Percentiles rank a stretch among this genome's conserved stretches.
Conservation (phyloP, 2,113 vertebrate species). For the Cyprinus carpio region DNA sequence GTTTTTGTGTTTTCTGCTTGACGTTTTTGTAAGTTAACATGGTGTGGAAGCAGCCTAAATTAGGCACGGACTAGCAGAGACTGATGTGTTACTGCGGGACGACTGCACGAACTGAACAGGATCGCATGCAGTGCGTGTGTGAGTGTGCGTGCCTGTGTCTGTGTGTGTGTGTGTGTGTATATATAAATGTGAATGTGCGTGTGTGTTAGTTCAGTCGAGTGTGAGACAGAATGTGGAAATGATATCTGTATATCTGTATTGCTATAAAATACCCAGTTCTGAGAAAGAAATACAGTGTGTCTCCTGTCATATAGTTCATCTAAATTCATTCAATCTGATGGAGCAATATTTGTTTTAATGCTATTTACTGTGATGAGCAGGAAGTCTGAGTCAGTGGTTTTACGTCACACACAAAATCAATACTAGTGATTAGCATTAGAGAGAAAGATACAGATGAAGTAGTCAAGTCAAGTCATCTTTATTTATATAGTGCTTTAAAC, state of each 20-base stretch:
- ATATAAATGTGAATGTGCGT: constrained; percentile 5
- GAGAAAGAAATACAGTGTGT: constrained; percentile 56
- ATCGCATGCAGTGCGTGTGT: constrained; percentile 49
- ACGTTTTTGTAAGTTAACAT: constrained; percentile 75
- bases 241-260: constrained; percentile 75
- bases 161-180: constrained; percentile 33
- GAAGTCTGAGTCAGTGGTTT: constrained; percentile 20
- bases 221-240: constrained; percentile 63
- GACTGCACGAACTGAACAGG: constrained; percentile 58
- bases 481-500: too few relatives aligned
- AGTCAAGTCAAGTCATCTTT: too few relatives aligned
- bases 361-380: constrained; percentile 8
- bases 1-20: constrained; percentile 46
- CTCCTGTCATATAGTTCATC: constrained; percentile 44
- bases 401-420: constrained; percentile 11
- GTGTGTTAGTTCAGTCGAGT: constrained; percentile 32
- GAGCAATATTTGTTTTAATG: neutral
- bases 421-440: constrained; percentile 15
- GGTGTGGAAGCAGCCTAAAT: constrained; percentile 70
- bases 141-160: constrained; percentile 45
- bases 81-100: constrained; percentile 30
- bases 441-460: constrained; percentile 58
- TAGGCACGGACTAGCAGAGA: constrained; percentile 63
- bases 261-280: constrained; percentile 77
- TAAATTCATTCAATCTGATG: neutral